Base-by-base conservation (phyloP, 2,113 vertebrate species). In the Myrmophylax atrothorax region DNA sequence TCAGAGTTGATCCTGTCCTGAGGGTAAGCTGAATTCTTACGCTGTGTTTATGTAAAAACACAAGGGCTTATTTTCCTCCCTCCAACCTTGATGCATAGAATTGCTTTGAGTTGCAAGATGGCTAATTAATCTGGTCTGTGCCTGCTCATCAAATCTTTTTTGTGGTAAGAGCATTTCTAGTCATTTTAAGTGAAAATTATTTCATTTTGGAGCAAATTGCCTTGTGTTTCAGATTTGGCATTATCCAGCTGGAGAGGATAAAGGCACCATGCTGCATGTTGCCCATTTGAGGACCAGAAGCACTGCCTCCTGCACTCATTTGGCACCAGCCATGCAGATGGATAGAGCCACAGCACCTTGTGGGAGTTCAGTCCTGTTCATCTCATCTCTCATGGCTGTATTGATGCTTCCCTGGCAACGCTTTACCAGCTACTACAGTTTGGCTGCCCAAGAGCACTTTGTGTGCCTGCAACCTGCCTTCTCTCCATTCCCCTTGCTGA, bases 121-220 rank as follows among this genome's bases (percentile, higher is more conserved):
- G 20, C 52, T 93, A 94, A 96, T 96, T 94, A 96, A 87, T 86
- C 85, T 90, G 83, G 26, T 89, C 85, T 91, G 59, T 90, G 85
- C 88, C 79, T 94, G 93, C 68, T 91, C 14, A 2, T 85, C 89
- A 91, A 70, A 93, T 62, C 84, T 93, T 95, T 95, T 75, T 91
- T 95, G 76, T 95, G 93, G 93, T 93, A 72, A 90, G 58, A 90
- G 12, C 52, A 74, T 25, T 84, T 86, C 76, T 64, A 74, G 44
- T 25, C 0, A 2, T 81, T 86, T 89, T 37, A 89, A 92, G 75
- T 68, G 24, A 84, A 92, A 84, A 86, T 16, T 31, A 8, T 67
- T 84, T 84, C 38, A 31, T 92, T 96, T 95, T 52, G 3, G 29
- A 78, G 59, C 85, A 74, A 88, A 93, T 40, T 86, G 25, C 59